Base-by-base conservation (phyloP, 1,140 invertebrate species). In the Phocides pigmalion region DNA sequence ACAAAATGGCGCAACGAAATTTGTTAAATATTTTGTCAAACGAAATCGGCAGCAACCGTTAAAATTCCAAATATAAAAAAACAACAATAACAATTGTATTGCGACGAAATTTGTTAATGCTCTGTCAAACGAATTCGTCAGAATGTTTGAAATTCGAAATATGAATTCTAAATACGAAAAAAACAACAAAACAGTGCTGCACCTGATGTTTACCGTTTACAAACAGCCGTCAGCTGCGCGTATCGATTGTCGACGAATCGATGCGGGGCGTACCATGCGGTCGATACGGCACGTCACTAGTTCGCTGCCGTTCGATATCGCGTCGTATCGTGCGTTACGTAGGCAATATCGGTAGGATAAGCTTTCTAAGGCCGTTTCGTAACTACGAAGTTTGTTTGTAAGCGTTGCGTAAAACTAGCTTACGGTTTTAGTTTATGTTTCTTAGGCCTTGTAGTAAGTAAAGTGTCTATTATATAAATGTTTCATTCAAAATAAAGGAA, bases 141-240 rank as follows among this genome's bases (percentile, higher is more conserved):
- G n/a, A 8, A 39, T 39, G 35, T 12, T 44, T 19, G 11, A 44
- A 15, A 19, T 44, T 44, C 5, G 9, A 49, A 49, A 49, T 12
- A 14, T 12, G 15, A 28, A 14, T 49, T 15, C 12, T 2, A 53
- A 28, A 28, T 8, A 28, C 2, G 9, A 53, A 22, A 53, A 39
- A 35, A 39, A 54, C 20, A 25, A 1, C 6, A 41, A 17, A 54
- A 37, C 50, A 41, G 16, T 22, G 35, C 14, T 16, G 35, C n/a
- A n/a, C 14, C 17, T n/a, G 17, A 14, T 54, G 50, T 53, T 53
- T 70, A 68, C 54, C 59, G 79, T 86, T 81, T 79, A 82, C 78
- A 77, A 84, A 86, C 81, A 86, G 64, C 41, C 68, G 81, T 79
- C 84, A 85, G 84, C 84, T 84, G 84, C 72, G 58, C 35, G 49